Evolutionary conservation across 2,113 vertebrate species (phyloP).

Genomic region (Arothron firmamentum): DNA sequence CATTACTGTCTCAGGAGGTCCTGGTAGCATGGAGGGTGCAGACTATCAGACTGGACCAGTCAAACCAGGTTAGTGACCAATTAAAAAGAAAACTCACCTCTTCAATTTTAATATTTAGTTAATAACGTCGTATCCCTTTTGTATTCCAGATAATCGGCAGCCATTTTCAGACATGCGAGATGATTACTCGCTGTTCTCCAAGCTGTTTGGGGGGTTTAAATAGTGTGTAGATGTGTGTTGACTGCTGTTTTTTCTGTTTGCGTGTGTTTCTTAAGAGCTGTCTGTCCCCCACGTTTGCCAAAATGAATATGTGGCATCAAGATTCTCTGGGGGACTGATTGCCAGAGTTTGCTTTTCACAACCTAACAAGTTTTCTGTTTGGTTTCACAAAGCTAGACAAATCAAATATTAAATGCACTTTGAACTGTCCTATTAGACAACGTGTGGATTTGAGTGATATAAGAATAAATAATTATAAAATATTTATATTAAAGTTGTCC

Average conservation of each 20-base stretch:
- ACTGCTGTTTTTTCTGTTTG: not conserved
- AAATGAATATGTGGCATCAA: not conserved
- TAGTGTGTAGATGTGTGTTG: slow-evolving; percentile 18
- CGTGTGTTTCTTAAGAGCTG: slow-evolving; percentile 6
- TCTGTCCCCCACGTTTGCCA: not conserved
- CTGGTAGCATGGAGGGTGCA: slow-evolving; percentile 35
- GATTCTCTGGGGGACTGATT: too few species aligned
- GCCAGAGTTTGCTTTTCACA: too few species aligned
- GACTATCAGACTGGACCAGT: slow-evolving; percentile 18
- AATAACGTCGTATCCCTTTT: not conserved
- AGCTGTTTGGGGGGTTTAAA: slow-evolving; percentile 70
- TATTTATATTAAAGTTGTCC: too few species aligned
- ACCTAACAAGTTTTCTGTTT: slow-evolving; percentile 4
- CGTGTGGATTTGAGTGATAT: too few species aligned
- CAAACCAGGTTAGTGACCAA: slow-evolving; percentile 42
- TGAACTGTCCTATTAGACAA: slow-evolving; percentile 19
- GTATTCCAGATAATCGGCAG: slow-evolving; percentile 43
- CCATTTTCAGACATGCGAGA: slow-evolving; percentile 61
- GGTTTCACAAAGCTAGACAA: not conserved
- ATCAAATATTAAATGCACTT: slow-evolving; percentile 7
- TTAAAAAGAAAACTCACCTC: too few species aligned
- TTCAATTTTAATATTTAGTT: not conserved
- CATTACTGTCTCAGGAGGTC: slow-evolving; percentile 71
- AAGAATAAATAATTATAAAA: too few species aligned
- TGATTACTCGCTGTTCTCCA: slow-evolving; percentile 66